Base-by-base conservation (phyloP, 1,140 invertebrate species). In the Brachionus angularis region DNA sequence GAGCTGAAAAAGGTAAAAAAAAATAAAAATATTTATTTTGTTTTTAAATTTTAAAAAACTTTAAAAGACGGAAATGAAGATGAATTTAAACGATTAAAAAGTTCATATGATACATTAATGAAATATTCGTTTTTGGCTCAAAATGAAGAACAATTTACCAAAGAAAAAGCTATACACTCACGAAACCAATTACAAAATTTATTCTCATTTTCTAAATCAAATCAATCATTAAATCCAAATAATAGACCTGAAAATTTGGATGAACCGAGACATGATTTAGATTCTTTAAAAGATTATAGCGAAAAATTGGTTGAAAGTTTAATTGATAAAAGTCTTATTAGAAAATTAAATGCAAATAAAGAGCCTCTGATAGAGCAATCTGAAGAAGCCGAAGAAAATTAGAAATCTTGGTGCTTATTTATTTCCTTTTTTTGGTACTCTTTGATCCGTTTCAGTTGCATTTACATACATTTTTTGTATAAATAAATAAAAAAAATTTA, bases 101-200 rank as follows among this genome's bases (percentile, higher is more conserved):
- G 33, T 21, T 58, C 53, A 18, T 58, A 58, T 12, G 53, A 58
- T 39, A 58, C 53, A 23, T 58, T 58, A 4, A 18, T 58, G 23
- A 58, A 58, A 39, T 58, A 39, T 39, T 58, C 53, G 39, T 58
- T 58, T 23, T 42, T 58, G 33, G 53, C 53, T 23, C 53, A 58
- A 58, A 34, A 58, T 29, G 53, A 58, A 39, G 53, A 58, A 39
- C 53, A 58, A 36, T 58, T 58, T 25, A 58, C 53, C 3, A 58
- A 27, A 58, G 53, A 58, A 58, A 58, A 16, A 58, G 53, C 53
- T 2, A 21, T 39, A 3, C 36, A 58, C 23, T 58, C 53, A 21
- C 33, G 53, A 23, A 34, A 58, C 39, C 53, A 58, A 58, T 21
- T 58, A 39, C 53, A 58, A 58, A 58, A 58, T 58, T 58, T 58